Evolutionary conservation across 2,888 invertebrate species (phyloP).

Genomic region (Thymelicus lineola): DNA sequence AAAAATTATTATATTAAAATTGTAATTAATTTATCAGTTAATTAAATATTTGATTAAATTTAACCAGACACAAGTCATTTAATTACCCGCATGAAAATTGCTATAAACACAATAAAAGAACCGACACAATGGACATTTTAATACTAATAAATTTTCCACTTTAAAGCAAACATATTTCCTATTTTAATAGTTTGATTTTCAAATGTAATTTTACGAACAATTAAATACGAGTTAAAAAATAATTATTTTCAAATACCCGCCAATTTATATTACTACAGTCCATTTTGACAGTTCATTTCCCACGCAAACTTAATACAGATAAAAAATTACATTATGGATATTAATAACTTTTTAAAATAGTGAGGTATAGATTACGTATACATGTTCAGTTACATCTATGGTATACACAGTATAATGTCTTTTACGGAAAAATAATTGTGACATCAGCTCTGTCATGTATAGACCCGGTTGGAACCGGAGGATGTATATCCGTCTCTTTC

Average conservation of each 20-base stretch:
- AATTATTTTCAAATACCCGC: not conserved
- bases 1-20: too few species aligned
- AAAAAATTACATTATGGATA: constrained; percentile 38
- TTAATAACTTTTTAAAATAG: constrained; percentile 60
- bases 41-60: too few species aligned
- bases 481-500: constrained; percentile 17
- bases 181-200: not conserved
- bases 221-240: not conserved
- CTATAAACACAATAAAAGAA: constrained; percentile 5
- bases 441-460: constrained; percentile 28
- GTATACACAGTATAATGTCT: constrained; percentile 70
- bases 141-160: not conserved
- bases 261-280: constrained; percentile 6
- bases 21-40: too few species aligned
- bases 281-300: constrained; percentile 36
- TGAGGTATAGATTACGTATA: constrained; percentile 88
- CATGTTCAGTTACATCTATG: constrained; percentile 72
- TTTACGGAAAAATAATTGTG: constrained; percentile 49
- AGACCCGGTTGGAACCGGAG: constrained; percentile 14
- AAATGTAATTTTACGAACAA: not conserved
- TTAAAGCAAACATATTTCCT: not conserved
- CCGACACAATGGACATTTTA: constrained; percentile 23
- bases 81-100: not conserved
- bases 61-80: not conserved
- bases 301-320: constrained; percentile 34